These are phyloP conservation scores for Agriopis aurantiaria DNA, from an alignment of 2,888 invertebrate species.

Conservation along the genomic window DNA sequence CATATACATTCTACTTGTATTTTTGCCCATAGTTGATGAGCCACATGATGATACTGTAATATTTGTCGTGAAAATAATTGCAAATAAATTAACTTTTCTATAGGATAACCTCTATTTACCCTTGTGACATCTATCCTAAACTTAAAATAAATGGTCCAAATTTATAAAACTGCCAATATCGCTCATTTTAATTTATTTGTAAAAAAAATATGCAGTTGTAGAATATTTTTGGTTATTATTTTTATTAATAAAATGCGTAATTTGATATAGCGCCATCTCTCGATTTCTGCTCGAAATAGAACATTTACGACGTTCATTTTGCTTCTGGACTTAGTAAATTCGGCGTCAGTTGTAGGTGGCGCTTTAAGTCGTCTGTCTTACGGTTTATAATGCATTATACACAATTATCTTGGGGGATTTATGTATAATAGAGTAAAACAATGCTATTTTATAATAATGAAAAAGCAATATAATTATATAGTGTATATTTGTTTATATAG, in stretches of 20 bases:
- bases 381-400: too few relatives aligned
- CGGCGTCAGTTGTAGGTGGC: slow-evolving; percentile 38
- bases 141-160: background rate
- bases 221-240: background rate
- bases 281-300: slow-evolving; percentile 34
- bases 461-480: background rate
- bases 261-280: slow-evolving; percentile 53
- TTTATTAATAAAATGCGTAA: slow-evolving; percentile 10
- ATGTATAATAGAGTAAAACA: too few relatives aligned
- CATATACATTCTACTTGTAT: background rate
- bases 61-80: background rate
- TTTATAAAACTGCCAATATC: background rate
- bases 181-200: background rate
- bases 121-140: slow-evolving; percentile 13
- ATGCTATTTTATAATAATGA: too few relatives aligned
- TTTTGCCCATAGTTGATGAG: background rate
- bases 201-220: background rate
- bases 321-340: slow-evolving; percentile 35
- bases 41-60: background rate
- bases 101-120: slow-evolving; percentile 12
- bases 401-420: too few relatives aligned
- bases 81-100: background rate
- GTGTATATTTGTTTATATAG: background rate
- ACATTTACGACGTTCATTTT: slow-evolving; percentile 26
- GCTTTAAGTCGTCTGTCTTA: slow-evolving; percentile 18